Evolutionary conservation across 2,797 vertebrate genomes (phyloP).

Genomic region (Manis crassicaudata): DNA sequence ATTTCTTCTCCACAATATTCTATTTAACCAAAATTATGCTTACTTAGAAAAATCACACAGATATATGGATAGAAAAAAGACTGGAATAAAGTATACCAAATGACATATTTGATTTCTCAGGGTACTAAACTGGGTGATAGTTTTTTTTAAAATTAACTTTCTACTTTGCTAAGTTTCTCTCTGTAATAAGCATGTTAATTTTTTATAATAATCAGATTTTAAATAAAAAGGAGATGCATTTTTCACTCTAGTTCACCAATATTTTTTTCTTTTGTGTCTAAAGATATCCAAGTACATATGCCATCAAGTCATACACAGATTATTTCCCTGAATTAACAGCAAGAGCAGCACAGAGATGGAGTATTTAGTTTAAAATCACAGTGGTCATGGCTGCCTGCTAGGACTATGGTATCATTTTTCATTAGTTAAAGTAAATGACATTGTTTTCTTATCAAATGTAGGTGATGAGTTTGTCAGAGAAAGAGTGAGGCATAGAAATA

Average conservation of each 20-base stretch:
- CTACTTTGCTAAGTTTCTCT: background rate
- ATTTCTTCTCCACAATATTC: background rate
- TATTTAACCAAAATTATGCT: background rate
- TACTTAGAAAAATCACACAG: background rate
- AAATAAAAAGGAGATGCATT: background rate
- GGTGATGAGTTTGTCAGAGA: background rate
- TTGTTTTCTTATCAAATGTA: background rate
- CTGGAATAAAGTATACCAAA: background rate
- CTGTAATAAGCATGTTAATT: background rate
- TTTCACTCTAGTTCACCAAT: background rate
- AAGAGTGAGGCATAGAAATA: background rate
- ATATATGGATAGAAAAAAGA: background rate
- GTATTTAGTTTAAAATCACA: background rate
- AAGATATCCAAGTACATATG: background rate
- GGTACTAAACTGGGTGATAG: background rate
- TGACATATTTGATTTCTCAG: background rate
- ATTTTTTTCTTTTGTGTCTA: background rate
- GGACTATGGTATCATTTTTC: background rate
- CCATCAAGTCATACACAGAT: background rate
- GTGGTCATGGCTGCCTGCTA: background rate
- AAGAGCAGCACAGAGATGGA: background rate
- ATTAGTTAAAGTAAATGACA: background rate
- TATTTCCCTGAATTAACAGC: background rate
- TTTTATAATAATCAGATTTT: slow-evolving; percentile 1
- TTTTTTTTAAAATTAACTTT: background rate